A percentile compares a stretch with the other conserved stretches of the same genome.
Evolutionary conservation across 2,113 vertebrate genomes (phyloP).

Genomic region (Oenanthe oenanthe): DNA sequence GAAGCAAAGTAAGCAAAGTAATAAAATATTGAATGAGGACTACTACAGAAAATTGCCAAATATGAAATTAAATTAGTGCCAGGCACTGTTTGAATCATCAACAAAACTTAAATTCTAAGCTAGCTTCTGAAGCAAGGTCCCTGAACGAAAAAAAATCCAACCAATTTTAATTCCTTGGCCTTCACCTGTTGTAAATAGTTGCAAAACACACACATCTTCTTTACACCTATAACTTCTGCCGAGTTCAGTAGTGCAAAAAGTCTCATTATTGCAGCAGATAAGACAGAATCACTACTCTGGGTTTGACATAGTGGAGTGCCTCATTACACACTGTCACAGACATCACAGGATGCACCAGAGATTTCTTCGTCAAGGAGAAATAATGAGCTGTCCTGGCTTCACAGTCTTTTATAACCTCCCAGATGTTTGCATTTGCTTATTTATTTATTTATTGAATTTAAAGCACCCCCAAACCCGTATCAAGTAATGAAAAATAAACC

Average conservation of each 20-base stretch:
- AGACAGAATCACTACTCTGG: constrained; percentile 21
- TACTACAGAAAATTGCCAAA: not conserved
- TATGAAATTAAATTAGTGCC: not conserved
- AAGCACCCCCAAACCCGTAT: not conserved
- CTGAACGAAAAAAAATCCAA: not conserved
- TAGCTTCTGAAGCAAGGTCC: not conserved
- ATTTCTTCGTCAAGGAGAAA: constrained; percentile 50
- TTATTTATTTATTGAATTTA: not conserved
- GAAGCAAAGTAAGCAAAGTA: not conserved
- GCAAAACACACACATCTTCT: not conserved
- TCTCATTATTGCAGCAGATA: constrained; percentile 29
- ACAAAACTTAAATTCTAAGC: not conserved
- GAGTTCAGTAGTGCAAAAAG: constrained; percentile 24
- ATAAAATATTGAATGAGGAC: not conserved
- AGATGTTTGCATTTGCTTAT: constrained; percentile 7
- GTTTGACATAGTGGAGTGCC: constrained; percentile 38
- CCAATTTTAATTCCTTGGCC: not conserved
- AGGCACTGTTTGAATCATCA: not conserved
- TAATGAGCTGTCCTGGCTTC: constrained; percentile 61
- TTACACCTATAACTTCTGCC: not conserved
- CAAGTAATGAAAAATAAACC: constrained; percentile 39
- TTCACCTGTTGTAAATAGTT: not conserved
- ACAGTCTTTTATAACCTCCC: not conserved
- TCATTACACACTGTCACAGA: constrained; percentile 55
- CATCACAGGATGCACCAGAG: constrained; percentile 37